These are phyloP conservation scores for Microcaecilia unicolor DNA, from an alignment of 2,797 vertebrate genomes.

Conservation along the genomic window DNA sequence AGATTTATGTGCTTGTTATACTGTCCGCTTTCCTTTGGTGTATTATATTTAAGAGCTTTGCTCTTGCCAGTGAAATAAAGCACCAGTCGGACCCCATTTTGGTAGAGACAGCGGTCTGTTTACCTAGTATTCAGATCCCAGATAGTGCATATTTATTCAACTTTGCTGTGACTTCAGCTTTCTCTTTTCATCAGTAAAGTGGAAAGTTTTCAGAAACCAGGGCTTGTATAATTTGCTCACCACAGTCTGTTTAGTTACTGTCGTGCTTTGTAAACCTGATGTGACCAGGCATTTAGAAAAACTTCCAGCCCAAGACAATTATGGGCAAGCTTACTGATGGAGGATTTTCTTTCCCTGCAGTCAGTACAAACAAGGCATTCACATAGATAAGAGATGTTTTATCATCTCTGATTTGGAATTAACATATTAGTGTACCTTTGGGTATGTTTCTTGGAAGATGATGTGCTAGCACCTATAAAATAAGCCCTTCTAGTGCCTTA, in stretches of 20 bases:
- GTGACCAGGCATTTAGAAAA: slow-evolving; percentile 32
- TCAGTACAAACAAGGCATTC: too few relatives aligned
- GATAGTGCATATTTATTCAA: slow-evolving; percentile 8
- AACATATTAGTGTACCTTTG: too few relatives aligned
- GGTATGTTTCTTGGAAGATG: too few relatives aligned
- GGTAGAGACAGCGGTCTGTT: slow-evolving; percentile 18
- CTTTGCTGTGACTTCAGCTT: slow-evolving; percentile 17
- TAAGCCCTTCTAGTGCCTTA: too few relatives aligned
- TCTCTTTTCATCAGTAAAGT: slow-evolving; percentile 22
- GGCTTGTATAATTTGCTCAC: slow-evolving; percentile 36
- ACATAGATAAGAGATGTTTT: too few relatives aligned
- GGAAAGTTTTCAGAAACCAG: slow-evolving; percentile 24
- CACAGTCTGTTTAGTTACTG: slow-evolving; percentile 27
- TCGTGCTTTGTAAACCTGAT: slow-evolving; percentile 12
- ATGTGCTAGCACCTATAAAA: too few relatives aligned
- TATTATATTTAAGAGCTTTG: slow-evolving; percentile 17
- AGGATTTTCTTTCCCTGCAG: too few relatives aligned
- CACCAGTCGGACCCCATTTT: slow-evolving; percentile 13
- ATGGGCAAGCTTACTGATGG: slow-evolving; percentile 8
- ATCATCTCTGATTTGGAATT: too few relatives aligned
- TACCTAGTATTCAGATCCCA: slow-evolving; percentile 22
- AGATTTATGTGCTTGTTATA: slow-evolving; percentile 25
- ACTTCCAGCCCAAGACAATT: slow-evolving; percentile 31
- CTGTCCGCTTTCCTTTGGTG: slow-evolving; percentile 20
- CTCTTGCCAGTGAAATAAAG: slow-evolving; percentile 7